Conservation (phyloP, 1,140 invertebrate species). For the Conus betulinus region DNA sequence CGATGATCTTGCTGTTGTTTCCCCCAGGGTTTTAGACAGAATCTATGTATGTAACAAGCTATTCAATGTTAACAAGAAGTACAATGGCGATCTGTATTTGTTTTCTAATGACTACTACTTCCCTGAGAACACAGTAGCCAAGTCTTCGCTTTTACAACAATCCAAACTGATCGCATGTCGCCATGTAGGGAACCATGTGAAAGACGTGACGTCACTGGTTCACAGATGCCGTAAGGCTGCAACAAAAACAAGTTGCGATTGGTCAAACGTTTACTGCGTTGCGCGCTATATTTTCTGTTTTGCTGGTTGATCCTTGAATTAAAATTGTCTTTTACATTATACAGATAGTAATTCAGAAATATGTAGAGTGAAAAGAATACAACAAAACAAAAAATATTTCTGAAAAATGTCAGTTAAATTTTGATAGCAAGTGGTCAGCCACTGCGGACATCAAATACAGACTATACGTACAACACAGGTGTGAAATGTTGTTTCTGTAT, state of each 20-base stretch:
- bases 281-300: not conserved
- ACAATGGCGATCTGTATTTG: not conserved
- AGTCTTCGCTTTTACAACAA: conserved; percentile 18
- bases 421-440: too few species aligned
- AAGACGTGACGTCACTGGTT: conserved; percentile 47
- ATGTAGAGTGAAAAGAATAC: too few species aligned
- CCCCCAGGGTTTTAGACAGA: not conserved
- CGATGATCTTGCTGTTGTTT: not conserved
- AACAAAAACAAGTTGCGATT: conserved; percentile 11
- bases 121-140: not conserved
- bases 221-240: not conserved
- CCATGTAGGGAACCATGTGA: conserved; percentile 49
- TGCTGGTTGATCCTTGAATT: too few species aligned
- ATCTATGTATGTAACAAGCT: not conserved
- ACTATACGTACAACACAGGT: too few species aligned
- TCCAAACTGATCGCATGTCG: conserved; percentile 41
- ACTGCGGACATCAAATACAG: too few species aligned
- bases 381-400: too few species aligned
- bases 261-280: conserved; percentile 3
- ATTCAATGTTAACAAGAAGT: not conserved
- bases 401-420: too few species aligned
- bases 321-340: too few species aligned
- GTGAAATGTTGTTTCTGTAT: too few species aligned
- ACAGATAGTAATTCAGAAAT: too few species aligned
- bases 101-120: not conserved